Evolutionary conservation across 2,888 invertebrate genomes (phyloP).

Genomic region (Lissocephala sabroskyi): DNA sequence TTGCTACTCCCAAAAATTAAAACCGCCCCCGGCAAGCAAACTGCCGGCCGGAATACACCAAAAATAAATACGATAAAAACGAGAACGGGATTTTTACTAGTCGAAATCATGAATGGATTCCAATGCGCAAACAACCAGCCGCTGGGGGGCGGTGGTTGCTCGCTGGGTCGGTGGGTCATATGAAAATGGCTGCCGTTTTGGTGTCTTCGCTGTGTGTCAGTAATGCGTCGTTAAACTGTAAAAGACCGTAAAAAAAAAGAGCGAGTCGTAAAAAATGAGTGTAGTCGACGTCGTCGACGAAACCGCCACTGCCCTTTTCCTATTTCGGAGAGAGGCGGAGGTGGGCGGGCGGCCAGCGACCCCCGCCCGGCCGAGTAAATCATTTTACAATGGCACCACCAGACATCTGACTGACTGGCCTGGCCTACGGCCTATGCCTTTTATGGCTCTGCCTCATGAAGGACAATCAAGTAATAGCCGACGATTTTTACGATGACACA

Average conservation of each 20-base stretch:
- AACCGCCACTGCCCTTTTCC: too few species aligned
- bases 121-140: conserved; percentile 3
- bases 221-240: conserved; percentile 65
- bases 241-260: conserved; percentile 58
- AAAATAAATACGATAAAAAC: conserved; percentile 39
- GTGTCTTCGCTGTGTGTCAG: conserved; percentile 61
- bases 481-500: conserved; percentile 62
- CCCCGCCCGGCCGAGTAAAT: conserved; percentile 59
- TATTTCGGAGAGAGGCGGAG: not conserved
- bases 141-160: conserved; percentile 6
- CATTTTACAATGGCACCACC: conserved; percentile 55
- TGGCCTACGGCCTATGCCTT: conserved; percentile 42
- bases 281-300: too few species aligned
- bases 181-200: conserved; percentile 24
- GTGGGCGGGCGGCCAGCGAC: conserved; percentile 6
- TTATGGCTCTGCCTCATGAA: conserved; percentile 55
- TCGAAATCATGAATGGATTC: conserved; percentile 60
- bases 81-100: conserved; percentile 37
- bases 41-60: conserved; percentile 32
- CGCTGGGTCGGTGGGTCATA: not conserved
- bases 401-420: conserved; percentile 4
- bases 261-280: conserved; percentile 50
- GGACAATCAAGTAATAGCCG: conserved; percentile 64
- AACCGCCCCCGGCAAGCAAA: conserved; percentile 24
- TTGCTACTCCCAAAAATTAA: conserved; percentile 53